phyloP scores from a whole-genome alignment of 2,113 vertebrate genomes.

The western clawed frog (Xenopus tropicalis) region DNA sequence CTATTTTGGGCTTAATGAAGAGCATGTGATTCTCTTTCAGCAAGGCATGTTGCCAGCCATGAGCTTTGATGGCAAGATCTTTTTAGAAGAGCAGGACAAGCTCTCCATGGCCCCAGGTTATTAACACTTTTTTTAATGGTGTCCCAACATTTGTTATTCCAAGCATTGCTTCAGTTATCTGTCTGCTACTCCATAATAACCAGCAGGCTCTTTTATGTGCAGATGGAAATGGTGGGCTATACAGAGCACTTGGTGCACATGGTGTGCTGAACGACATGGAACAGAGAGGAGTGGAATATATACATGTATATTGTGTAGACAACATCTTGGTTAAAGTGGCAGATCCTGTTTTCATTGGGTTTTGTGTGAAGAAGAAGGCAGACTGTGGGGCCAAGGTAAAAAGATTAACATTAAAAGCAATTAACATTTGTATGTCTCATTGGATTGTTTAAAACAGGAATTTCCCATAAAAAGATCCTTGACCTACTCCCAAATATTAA shows the following conservation, averaged over 20 bases:
- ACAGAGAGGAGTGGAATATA: conserved; percentile 67
- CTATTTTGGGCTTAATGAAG: conserved; percentile 83
- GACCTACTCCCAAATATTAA: too few species aligned
- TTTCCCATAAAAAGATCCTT: too few species aligned
- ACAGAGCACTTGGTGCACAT: conserved; percentile 82
- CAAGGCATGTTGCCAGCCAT: conserved; percentile 97
- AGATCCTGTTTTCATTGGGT: conserved; percentile 89
- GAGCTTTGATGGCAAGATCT: conserved; percentile 85
- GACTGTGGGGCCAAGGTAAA: conserved; percentile 97
- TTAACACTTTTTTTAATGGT: too few species aligned
- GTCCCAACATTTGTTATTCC: too few species aligned
- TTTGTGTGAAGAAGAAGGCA: conserved; percentile 86
- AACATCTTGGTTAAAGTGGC: conserved; percentile 96
- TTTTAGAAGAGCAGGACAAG: conserved; percentile 86
- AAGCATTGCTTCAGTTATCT: too few species aligned
- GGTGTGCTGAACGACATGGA: conserved; percentile 85
- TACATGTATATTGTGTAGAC: conserved; percentile 93
- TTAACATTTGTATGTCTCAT: too few species aligned
- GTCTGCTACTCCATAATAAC: too few species aligned
- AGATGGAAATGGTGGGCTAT: conserved; percentile 96
- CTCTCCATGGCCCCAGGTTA: conserved; percentile 94
- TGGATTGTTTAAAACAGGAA: too few species aligned
- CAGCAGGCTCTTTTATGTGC: neutral
- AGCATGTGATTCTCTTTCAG: conserved; percentile 87
- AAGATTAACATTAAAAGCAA: too few species aligned